phyloP scores from a whole-genome alignment of 2,113 vertebrate genomes.

The Calidris pygmaea region DNA sequence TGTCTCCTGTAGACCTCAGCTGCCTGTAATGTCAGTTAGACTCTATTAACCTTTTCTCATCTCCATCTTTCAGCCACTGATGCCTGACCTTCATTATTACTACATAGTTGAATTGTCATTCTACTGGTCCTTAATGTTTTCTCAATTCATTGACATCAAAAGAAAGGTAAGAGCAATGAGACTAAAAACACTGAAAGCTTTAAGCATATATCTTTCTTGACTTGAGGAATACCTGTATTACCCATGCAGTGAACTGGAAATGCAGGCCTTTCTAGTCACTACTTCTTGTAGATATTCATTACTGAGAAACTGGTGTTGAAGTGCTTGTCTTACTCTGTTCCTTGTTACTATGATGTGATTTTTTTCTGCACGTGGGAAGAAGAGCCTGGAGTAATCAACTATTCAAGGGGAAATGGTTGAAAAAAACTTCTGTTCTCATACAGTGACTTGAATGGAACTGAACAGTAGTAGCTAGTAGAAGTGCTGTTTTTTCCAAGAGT shows the following conservation, averaged over 20 bases:
- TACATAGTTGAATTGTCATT: constrained; percentile 94
- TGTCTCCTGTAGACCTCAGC: neutral
- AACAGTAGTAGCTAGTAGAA: neutral
- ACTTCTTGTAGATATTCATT: neutral
- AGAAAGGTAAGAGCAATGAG: constrained; percentile 89
- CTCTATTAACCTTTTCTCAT: constrained; percentile 50
- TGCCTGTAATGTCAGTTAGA: neutral
- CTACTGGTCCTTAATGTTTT: constrained; percentile 97
- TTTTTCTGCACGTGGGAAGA: neutral
- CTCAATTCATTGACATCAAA: constrained; percentile 96
- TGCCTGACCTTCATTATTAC: constrained; percentile 94
- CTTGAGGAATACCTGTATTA: neutral
- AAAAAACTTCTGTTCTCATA: neutral
- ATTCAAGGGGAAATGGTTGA: neutral
- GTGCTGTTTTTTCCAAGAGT: neutral
- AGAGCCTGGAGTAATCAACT: neutral
- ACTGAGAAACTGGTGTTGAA: neutral
- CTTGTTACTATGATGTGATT: neutral
- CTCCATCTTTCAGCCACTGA: constrained; percentile 84
- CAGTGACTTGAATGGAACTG: neutral
- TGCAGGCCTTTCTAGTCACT: neutral
- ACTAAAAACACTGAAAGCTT: neutral
- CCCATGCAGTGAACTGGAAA: neutral
- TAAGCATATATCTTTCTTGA: neutral
- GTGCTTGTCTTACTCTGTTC: neutral